These are phyloP conservation scores for Malacoraja senta DNA, from an alignment of 2,797 vertebrate genomes.

Conservation along the genomic window DNA sequence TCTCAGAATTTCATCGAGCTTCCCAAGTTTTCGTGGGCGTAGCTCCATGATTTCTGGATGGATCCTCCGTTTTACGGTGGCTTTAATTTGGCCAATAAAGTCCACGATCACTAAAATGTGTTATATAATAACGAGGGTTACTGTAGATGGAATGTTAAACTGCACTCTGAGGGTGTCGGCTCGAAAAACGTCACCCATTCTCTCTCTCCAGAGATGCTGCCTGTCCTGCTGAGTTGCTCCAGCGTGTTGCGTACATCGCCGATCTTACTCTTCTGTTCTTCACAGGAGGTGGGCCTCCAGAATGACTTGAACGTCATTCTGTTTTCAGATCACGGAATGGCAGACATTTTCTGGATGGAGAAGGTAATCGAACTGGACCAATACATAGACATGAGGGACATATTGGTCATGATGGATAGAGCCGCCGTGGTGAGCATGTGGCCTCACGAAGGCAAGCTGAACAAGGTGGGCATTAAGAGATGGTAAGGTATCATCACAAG, in stretches of 20 bases:
- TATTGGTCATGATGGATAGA: slow-evolving; percentile 78
- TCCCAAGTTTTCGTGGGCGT: too few species aligned
- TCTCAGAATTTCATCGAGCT: too few species aligned
- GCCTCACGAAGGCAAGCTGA: slow-evolving; percentile 62
- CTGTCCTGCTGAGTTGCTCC: too few species aligned
- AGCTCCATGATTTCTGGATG: too few species aligned
- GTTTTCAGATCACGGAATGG: slow-evolving; percentile 95
- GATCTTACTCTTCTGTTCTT: slow-evolving; percentile 32
- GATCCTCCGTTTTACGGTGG: too few species aligned
- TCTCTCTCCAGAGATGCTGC: too few species aligned
- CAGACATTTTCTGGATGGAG: slow-evolving; percentile 77
- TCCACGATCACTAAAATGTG: too few species aligned
- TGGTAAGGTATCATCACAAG: background rate
- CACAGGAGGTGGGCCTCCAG: slow-evolving; percentile 68
- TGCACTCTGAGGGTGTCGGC: background rate
- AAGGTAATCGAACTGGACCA: slow-evolving; percentile 80
- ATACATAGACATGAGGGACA: slow-evolving; percentile 68
- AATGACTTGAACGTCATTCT: slow-evolving; percentile 72
- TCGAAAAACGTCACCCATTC: too few species aligned
- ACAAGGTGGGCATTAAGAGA: slow-evolving; percentile 55
- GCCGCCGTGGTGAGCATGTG: slow-evolving; percentile 86
- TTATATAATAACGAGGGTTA: too few species aligned
- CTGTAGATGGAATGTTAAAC: background rate
- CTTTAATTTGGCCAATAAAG: too few species aligned
- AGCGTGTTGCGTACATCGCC: too few species aligned